These are phyloP conservation scores for Alviniconcha marisindica DNA, from an alignment of 1,140 invertebrate species.

Conservation along the genomic window DNA sequence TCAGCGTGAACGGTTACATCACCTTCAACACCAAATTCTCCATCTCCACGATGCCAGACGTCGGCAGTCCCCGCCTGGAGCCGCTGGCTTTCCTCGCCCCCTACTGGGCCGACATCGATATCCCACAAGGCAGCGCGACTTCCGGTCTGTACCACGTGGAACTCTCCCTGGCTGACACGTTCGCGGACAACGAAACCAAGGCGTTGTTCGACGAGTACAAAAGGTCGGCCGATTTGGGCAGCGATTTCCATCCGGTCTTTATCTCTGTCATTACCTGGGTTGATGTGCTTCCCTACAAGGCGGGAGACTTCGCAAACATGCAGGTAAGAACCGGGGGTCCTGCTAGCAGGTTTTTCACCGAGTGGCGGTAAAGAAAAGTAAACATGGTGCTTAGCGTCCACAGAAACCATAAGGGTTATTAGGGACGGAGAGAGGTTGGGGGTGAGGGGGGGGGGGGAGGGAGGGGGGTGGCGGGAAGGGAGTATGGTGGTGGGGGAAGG, in stretches of 20 bases:
- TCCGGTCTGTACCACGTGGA: background rate
- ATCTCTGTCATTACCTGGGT: background rate
- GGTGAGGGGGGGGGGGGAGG: too few relatives aligned
- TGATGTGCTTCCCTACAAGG: background rate
- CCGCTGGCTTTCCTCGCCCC: background rate
- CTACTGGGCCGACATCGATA: slow-evolving; percentile 17
- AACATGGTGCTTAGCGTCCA: too few relatives aligned
- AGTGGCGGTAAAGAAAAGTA: too few relatives aligned
- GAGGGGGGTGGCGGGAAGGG: too few relatives aligned
- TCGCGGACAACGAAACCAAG: background rate
- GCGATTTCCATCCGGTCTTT: background rate
- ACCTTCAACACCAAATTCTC: background rate
- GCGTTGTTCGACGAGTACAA: background rate
- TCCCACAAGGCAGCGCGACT: background rate
- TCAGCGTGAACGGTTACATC: slow-evolving; percentile 3
- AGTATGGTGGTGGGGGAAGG: too few relatives aligned
- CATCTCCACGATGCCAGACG: background rate
- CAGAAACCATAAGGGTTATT: too few relatives aligned
- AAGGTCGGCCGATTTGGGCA: background rate
- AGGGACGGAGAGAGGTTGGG: too few relatives aligned
- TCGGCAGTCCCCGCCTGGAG: background rate
- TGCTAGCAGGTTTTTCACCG: too few relatives aligned
- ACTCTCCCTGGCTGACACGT: background rate
- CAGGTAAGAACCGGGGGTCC: slow-evolving; percentile 2
- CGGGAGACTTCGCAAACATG: background rate